Evolutionary conservation across 2,113 vertebrate genomes (phyloP).

Genomic region (Brachyhypopomus gauderio): DNA sequence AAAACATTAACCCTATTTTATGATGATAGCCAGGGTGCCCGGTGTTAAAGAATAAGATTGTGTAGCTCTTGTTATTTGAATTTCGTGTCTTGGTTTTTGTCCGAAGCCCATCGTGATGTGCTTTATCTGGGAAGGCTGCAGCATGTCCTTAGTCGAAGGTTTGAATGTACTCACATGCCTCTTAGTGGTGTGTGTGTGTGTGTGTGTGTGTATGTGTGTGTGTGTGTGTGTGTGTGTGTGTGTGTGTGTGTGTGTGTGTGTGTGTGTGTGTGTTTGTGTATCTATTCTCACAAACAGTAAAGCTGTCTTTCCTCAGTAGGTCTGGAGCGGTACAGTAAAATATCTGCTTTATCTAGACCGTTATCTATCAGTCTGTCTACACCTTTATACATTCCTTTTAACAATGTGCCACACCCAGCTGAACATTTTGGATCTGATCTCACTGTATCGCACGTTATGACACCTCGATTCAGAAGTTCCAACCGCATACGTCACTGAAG

Average conservation of each 20-base stretch:
- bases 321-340: constrained; percentile 62
- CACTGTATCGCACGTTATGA: neutral
- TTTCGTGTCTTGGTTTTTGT: too few relatives aligned
- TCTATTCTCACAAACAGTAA: constrained; percentile 45
- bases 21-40: constrained; percentile 18
- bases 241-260: constrained; percentile 37
- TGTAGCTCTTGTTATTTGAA: constrained; percentile 47
- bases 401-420: constrained; percentile 66
- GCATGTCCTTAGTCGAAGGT: constrained; percentile 62
- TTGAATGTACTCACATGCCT: constrained; percentile 72
- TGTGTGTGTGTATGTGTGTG: constrained; percentile 36
- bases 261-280: constrained; percentile 34
- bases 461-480: neutral
- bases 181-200: constrained; percentile 30
- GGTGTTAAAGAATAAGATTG: constrained; percentile 45
- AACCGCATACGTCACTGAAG: neutral
- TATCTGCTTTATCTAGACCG: constrained; percentile 54
- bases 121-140: neutral
- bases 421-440: constrained; percentile 45
- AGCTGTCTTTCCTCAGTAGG: constrained; percentile 66
- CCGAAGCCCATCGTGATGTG: too few relatives aligned
- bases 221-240: constrained; percentile 39
- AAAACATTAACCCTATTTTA: constrained; percentile 52
- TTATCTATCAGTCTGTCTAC: neutral
- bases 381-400: constrained; percentile 1